Percentiles rank a stretch among this genome's conserved stretches.
Evolutionary conservation across 2,888 invertebrate species (phyloP).

Genomic region (Drosophila putrida): DNA sequence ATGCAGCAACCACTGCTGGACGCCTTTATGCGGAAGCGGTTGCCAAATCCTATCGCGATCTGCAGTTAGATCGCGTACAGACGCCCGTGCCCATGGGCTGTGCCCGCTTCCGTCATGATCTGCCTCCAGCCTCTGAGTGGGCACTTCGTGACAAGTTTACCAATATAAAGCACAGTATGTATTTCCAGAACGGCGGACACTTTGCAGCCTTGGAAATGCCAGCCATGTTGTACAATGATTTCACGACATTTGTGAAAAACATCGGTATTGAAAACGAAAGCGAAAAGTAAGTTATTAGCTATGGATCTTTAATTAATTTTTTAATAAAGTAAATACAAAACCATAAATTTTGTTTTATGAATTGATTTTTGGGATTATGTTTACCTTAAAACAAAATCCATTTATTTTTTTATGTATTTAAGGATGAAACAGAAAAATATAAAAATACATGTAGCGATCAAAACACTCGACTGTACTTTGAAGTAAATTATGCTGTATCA

Average conservation of each 20-base stretch:
- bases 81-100: conserved; percentile 90
- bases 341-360: not conserved
- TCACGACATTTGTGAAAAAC: conserved; percentile 87
- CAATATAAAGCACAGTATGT: conserved; percentile 89
- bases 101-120: conserved; percentile 90
- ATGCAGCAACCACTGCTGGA: conserved; percentile 89
- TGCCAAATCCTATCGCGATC: conserved; percentile 55
- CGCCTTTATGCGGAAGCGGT: conserved; percentile 89
- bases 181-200: conserved; percentile 91
- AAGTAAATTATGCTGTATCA: no score
- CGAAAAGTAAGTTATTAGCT: not conserved
- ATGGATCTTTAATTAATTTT: not conserved
- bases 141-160: conserved; percentile 87
- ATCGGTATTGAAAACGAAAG: conserved; percentile 39
- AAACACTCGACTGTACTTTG: not conserved
- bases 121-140: conserved; percentile 87
- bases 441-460: not conserved
- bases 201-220: conserved; percentile 95
- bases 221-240: conserved; percentile 89
- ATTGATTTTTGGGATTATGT: not conserved
- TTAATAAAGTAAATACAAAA: not conserved
- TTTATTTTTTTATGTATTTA: no score
- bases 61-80: conserved; percentile 86
- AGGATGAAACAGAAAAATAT: not conserved
- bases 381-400: no score